Base-by-base conservation (phyloP, 2,888 invertebrate species). In the Drosophila silvestris region DNA sequence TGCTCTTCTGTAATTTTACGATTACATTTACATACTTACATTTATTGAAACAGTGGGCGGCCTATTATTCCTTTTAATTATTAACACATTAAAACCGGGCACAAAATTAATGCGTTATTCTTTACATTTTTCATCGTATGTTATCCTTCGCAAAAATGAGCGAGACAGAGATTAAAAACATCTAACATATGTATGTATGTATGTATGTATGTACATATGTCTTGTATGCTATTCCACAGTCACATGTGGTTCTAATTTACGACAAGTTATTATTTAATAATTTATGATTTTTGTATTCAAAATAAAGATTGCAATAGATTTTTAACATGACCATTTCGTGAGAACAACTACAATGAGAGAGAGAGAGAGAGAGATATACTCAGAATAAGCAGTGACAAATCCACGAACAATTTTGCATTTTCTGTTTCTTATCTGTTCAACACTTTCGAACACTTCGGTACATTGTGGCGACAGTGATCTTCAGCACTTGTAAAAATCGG, bases 1-100 rank as follows among this genome's bases (percentile, higher is more conserved):
- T 88, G 77, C 66, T 50, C 41, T 63, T 69, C 62, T 63, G 35
- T 62, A 54, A 69, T 82, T 76, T 44, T 22, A 41, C 58, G 57
- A 57, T 70, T 60, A 53, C 54, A 74, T 66, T 74, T 70, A 51
- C 57, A 69, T 54, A 51, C 22, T 33, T 32, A 37, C 35, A 37
- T 51, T 4, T 26, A 47, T 57, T 32, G 30, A 44, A 35, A 33
- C 26, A 35, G 41, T 57, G 44, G 35, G 47, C 16, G 63, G 47
- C 28, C 14, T 32, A 6, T 58, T 30, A 22, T 58, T 58, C 1
- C 30, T 16, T 57, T 44, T 2, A 58, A 22, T 41, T 14, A 22
- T 7, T 19, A 37, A 7, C 37, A n/a, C 37, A 19, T 56, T 56
- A 37, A 30, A 30, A 30, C 5, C 5, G 16, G 2, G 1, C 39